These are phyloP conservation scores for Trididemnum nubilum DNA, from an alignment of 23 tunicate genomes.

Conservation along the genomic window DNA sequence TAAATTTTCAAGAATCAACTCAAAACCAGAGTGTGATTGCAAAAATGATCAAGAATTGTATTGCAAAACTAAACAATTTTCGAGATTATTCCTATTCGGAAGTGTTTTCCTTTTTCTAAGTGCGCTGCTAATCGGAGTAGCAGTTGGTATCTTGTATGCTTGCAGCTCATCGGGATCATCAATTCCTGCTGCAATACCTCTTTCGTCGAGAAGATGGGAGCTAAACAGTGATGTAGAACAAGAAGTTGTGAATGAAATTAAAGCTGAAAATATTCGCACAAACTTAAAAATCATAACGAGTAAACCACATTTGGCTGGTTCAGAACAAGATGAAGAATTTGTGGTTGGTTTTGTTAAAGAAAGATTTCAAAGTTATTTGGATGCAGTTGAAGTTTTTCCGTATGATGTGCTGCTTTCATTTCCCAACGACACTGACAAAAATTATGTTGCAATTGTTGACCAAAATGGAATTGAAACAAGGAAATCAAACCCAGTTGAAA, in stretches of 20 bases:
- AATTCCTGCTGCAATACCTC: too few species aligned
- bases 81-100: too few species aligned
- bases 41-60: too few species aligned
- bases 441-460: constrained; percentile 52
- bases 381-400: constrained; percentile 69
- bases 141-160: too few species aligned
- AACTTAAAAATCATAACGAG: constrained; percentile 46
- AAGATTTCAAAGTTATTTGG: constrained; percentile 49
- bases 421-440: constrained; percentile 66
- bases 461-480: constrained; percentile 45
- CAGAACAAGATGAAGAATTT: constrained; percentile 54
- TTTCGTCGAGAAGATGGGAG: too few species aligned
- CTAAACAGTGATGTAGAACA: too few species aligned
- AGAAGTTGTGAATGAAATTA: constrained; percentile 39
- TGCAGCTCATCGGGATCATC: too few species aligned
- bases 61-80: too few species aligned
- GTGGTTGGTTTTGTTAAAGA: constrained; percentile 47
- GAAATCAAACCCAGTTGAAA: constrained; percentile 59
- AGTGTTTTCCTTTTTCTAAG: too few species aligned
- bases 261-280: constrained; percentile 43
- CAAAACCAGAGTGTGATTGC: too few species aligned
- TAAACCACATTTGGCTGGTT: constrained; percentile 80
- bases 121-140: too few species aligned
- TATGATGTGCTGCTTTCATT: constrained; percentile 77
- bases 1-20: too few species aligned